Conservation (phyloP, 2,113 vertebrate species). For the Panthera uncia region DNA sequence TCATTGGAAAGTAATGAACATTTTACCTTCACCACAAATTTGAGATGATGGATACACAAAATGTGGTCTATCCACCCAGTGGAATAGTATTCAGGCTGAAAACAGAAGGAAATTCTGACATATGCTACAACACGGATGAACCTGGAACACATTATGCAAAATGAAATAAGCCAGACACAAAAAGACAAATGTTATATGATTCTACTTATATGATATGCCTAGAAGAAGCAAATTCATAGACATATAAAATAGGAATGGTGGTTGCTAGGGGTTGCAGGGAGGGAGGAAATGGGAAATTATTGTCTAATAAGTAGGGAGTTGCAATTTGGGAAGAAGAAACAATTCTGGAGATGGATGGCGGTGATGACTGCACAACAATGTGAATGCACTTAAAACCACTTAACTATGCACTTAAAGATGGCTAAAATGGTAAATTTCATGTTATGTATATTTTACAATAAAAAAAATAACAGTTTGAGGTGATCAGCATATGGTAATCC, state of each 20-base stretch:
- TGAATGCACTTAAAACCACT: not conserved
- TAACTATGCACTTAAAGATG: not conserved
- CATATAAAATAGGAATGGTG: not conserved
- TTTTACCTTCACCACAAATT: not conserved
- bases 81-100: not conserved
- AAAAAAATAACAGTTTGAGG: not conserved
- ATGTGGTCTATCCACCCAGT: not conserved
- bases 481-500: not conserved
- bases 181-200: not conserved
- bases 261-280: not conserved
- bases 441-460: not conserved
- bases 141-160: not conserved
- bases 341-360: not conserved
- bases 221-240: not conserved
- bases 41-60: not conserved
- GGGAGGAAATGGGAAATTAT: rapidly evolving
- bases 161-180: not conserved
- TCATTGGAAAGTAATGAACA: not conserved
- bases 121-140: not conserved
- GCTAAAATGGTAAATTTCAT: not conserved
- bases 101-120: not conserved
- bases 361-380: not conserved
- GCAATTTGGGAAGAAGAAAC: not conserved
- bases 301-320: not conserved
- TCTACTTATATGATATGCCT: not conserved